Base-by-base conservation (phyloP, 2,113 vertebrate genomes). In the Dolichotis patagonum region DNA sequence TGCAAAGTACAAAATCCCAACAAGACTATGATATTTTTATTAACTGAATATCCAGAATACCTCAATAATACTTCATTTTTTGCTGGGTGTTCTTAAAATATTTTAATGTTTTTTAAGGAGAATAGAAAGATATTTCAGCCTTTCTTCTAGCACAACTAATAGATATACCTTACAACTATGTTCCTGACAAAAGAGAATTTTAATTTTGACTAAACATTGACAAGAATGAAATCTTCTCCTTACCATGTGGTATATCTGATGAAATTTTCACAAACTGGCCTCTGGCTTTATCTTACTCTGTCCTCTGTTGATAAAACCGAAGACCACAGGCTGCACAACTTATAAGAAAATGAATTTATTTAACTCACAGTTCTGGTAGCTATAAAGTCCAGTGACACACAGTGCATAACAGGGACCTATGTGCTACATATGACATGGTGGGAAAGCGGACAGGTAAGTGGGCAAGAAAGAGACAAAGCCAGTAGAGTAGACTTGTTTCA, bases 391-490 rank as follows among this genome's bases (percentile, higher is more conserved):
- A 28, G 22, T 28, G 22, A 24, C 35, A 60, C 10, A 24, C 1
- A 14, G 26, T 60, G 35, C 26, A 24, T 81, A 35, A 6, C 73
- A 63, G 60, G 41, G 43, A 7, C 3, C 3, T n/a, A 65, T 6
- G 10, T 28, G 14, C 88, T 80, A 17, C 1, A 3, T 28, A 4
- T 2, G 1, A 19, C 9, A 6, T 20, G 35, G 32, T 2, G 1
- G 32, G 32, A 65, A n/a, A n/a, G 32, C 7, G 6, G 17, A 63
- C 35, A 52, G 22, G 30, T 35, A 26, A 78, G 43, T 52, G 58
- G 22, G 26, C 12, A 6, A 30, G 43, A 78, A 58, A 43, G 69
- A 58, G 67, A 41, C 28, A 46, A 60, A 22, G 38, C 3, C 4
- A 10, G 35, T 26, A 2, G 12, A 2, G 3, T 3, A 52, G 28